A percentile compares a stretch with the other conserved stretches of the same genome.
phyloP scores from a whole-genome alignment of 1,140 invertebrate genomes.

The Manduca sexta region DNA sequence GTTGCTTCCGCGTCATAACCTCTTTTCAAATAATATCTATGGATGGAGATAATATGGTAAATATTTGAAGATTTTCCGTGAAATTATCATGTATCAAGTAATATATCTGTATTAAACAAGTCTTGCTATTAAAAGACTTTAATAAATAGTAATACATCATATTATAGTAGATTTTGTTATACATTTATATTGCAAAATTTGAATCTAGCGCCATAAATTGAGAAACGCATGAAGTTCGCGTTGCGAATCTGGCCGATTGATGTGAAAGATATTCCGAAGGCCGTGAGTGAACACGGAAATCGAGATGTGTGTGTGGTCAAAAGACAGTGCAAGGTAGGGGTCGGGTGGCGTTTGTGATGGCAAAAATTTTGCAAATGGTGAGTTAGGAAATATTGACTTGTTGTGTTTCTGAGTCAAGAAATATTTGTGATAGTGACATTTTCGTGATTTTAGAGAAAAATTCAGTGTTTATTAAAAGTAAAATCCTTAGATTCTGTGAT shows the following conservation, averaged over 20 bases:
- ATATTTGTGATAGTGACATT: conserved; percentile 60
- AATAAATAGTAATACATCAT: neutral
- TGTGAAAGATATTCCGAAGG: conserved; percentile 74
- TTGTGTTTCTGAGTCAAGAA: conserved; percentile 46
- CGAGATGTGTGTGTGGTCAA: conserved; percentile 74
- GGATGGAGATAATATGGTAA: conserved; percentile 17
- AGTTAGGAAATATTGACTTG: conserved; percentile 70
- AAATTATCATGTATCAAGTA: neutral
- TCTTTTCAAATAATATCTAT: conserved; percentile 35
- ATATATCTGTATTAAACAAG: too few species aligned
- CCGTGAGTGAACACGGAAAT: conserved; percentile 74
- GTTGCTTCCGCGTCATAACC: conserved; percentile 44
- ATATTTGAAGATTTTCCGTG: conserved; percentile 1
- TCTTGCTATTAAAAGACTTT: too few species aligned
- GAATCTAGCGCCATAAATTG: conserved; percentile 58
- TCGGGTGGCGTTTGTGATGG: conserved; percentile 75
- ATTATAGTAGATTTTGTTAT: neutral
- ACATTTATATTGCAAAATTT: conserved; percentile 47
- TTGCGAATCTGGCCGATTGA: conserved; percentile 73
- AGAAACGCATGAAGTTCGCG: conserved; percentile 70
- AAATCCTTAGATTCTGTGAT: conserved; percentile 65
- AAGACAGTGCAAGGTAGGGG: conserved; percentile 75
- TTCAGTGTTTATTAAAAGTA: conserved; percentile 63
- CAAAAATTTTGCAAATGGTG: conserved; percentile 74
- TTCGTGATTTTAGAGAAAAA: conserved; percentile 54